Percentiles rank a stretch among this genome's conserved stretches.
These are phyloP conservation scores for Onychomys torridus DNA, from an alignment of 2,797 vertebrate genomes.

Conservation along the genomic window DNA sequence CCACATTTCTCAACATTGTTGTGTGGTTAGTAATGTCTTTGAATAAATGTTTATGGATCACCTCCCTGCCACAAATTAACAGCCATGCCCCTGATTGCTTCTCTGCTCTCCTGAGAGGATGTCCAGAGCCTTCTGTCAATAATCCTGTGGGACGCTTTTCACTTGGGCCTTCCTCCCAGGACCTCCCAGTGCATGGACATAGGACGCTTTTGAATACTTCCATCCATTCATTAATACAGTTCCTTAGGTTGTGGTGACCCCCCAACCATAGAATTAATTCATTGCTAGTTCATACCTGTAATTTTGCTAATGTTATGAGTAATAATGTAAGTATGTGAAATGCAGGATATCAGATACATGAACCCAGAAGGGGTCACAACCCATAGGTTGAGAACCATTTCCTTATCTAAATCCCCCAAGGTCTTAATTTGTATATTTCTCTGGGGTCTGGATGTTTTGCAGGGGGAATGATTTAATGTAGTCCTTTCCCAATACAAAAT, in stretches of 20 bases:
- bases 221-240: neutral
- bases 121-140: neutral
- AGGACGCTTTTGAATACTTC: neutral
- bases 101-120: neutral
- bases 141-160: neutral
- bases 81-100: neutral
- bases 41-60: slow-evolving; percentile 21
- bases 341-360: neutral
- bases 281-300: neutral
- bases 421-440: neutral
- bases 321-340: neutral
- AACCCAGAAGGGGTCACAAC: neutral
- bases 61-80: slow-evolving; percentile 18
- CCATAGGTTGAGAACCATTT: neutral
- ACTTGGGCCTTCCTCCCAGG: neutral
- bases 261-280: too few relatives aligned
- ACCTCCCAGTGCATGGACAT: too few relatives aligned
- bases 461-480: neutral
- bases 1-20: neutral
- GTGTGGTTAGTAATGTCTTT: slow-evolving; percentile 27
- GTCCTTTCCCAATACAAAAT: slow-evolving; percentile 5
- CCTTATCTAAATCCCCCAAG: neutral
- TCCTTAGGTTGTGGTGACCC: neutral
- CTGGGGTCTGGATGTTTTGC: neutral
- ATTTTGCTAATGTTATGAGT: neutral